Conservation (phyloP, 2,797 vertebrate genomes). For the Anableps anableps region DNA sequence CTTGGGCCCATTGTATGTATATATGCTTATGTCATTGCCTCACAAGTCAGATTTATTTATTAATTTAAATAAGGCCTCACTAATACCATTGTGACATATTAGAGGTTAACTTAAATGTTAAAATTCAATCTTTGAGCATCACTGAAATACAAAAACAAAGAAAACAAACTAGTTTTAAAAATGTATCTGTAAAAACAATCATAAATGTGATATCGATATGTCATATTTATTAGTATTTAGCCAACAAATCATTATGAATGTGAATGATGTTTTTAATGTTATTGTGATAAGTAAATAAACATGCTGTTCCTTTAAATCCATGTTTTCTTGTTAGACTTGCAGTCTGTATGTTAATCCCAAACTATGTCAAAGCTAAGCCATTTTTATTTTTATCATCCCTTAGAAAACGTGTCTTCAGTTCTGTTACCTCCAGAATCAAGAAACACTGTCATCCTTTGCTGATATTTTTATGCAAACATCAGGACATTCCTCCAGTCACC, state of each 20-base stretch:
- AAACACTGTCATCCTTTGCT: conserved; percentile 21
- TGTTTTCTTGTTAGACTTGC: background rate
- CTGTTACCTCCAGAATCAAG: conserved; percentile 36
- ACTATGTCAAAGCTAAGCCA: conserved; percentile 18
- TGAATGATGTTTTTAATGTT: background rate
- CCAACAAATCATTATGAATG: background rate
- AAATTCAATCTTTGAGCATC: too few relatives aligned
- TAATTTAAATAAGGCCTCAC: too few relatives aligned
- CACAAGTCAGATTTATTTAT: too few relatives aligned
- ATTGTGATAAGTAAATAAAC: background rate
- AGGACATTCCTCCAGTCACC: conserved; percentile 15
- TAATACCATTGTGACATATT: too few relatives aligned
- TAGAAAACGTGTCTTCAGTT: conserved; percentile 30
- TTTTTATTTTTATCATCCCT: conserved; percentile 22
- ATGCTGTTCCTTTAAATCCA: background rate
- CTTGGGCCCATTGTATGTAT: too few relatives aligned
- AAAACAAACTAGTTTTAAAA: too few relatives aligned
- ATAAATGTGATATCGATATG: too few relatives aligned
- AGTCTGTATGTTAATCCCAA: background rate
- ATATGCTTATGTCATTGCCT: too few relatives aligned
- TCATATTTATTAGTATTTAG: too few relatives aligned
- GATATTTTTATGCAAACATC: conserved; percentile 32
- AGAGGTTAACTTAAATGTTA: too few relatives aligned
- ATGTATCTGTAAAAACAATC: too few relatives aligned
- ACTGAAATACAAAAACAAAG: too few relatives aligned